Evolutionary conservation across 2,888 invertebrate species (phyloP), one percentile per base, ranked within the genome.

Genomic region (Drosophila niveifrons): DNA sequence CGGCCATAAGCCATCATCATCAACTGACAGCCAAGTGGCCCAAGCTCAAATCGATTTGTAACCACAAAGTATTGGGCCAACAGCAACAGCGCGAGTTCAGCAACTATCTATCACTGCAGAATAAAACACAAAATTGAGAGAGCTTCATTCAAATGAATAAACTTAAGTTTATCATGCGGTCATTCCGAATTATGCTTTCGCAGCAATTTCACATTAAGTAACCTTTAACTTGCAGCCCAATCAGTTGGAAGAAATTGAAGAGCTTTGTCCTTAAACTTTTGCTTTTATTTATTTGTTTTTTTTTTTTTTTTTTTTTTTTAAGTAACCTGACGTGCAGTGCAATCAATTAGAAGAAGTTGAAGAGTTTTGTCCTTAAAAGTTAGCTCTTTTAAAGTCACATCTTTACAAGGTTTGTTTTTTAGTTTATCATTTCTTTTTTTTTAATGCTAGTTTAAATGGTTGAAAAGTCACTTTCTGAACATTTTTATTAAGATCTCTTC

Each of bases 21-120:
- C 15, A 41, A 7, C 39, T 15, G 39, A 41, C 15, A 41, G 29
- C 36, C 43, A 66, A 69, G 53, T 55, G 68, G 71, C 57, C 48
- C n/a, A n/a, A 13, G 18, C 46, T 52, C 63, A 70, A 70, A 63
- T 58, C 57, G 53, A 57, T 70, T 44, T 13, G 23, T 47, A 63
- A 28, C 56, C 56, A 41, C 64, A 63, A 46, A 66, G 51, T 28
- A 50, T 53, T 36, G 36, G 13, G 9, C 47, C 39, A 28, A 47
- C 10, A 44, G 41, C 39, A 28, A 47, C 10, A 44, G 41, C 36
- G 47, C 36, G n/a, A 43, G 18, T 56, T 46, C 47, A 59, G 13
- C 34, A 43, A 68, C 68, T 43, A 53, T 48, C 57, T 10, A 46
- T 18, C 13, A 7, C 9, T 31, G 4, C 41, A 17, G 29, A 1